These are phyloP conservation scores for Phortica okadai DNA, from an alignment of 2,888 invertebrate genomes.

Conservation along the genomic window DNA sequence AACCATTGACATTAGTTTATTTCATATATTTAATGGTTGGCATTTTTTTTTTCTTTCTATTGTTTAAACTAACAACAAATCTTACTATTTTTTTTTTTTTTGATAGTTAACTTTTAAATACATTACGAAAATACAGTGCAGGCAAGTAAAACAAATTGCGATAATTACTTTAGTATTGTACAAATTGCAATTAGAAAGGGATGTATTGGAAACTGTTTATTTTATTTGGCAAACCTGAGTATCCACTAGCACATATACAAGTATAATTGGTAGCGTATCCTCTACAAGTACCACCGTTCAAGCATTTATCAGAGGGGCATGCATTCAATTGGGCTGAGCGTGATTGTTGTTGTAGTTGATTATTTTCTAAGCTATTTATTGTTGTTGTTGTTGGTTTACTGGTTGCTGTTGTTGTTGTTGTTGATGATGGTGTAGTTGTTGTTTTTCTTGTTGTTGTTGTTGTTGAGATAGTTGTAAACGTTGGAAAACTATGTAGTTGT, in stretches of 20 bases:
- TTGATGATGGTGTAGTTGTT: constrained; percentile 44
- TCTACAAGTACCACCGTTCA: constrained; percentile 84
- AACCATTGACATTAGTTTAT: neutral
- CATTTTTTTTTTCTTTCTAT: neutral
- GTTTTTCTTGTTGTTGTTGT: constrained; percentile 46
- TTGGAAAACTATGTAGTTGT: constrained; percentile 47
- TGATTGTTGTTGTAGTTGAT: constrained; percentile 53
- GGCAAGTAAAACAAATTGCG: neutral
- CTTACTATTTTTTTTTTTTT: too few relatives aligned
- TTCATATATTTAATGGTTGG: neutral
- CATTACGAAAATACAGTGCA: neutral
- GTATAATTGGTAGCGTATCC: constrained; percentile 81
- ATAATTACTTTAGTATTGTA: neutral
- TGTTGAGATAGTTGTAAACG: constrained; percentile 47
- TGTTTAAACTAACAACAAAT: neutral
- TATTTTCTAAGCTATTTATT: constrained; percentile 25
- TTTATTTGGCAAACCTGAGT: constrained; percentile 78
- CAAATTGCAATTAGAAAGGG: neutral
- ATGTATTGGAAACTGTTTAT: neutral
- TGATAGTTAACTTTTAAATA: too few relatives aligned
- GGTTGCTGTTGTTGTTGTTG: constrained; percentile 48
- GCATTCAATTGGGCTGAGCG: constrained; percentile 76
- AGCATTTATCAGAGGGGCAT: constrained; percentile 79
- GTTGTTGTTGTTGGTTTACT: constrained; percentile 39
- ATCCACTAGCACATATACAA: constrained; percentile 85